Percentiles rank a stretch among this genome's conserved stretches.
phyloP scores from a whole-genome alignment of 2,113 vertebrate species.

The Anguilla rostrata region DNA sequence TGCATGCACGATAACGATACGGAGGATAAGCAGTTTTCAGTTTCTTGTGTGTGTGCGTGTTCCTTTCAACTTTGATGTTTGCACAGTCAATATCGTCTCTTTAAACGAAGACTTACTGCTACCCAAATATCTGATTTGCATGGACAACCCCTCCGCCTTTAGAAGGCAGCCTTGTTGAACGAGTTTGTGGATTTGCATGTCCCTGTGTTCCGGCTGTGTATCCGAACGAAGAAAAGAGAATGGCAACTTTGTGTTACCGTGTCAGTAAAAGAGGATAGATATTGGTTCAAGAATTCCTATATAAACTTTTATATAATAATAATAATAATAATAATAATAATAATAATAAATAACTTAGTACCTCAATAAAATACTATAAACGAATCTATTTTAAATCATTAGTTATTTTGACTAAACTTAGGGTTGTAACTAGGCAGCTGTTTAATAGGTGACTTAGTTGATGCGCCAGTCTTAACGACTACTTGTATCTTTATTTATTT shows the following conservation, averaged over 20 bases:
- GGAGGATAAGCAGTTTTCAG: no score
- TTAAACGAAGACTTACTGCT: background rate
- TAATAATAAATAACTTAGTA: background rate
- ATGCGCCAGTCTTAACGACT: no score
- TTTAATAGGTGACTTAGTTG: no score
- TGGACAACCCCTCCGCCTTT: background rate
- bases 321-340: background rate
- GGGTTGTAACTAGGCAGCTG: no score
- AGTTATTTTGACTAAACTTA: no score
- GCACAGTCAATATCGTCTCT: background rate
- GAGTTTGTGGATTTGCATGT: background rate
- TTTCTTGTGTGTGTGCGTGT: background rate
- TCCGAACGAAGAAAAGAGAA: background rate
- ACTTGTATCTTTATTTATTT: no score
- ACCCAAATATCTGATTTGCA: slow-evolving; percentile 4
- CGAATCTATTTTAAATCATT: background rate
- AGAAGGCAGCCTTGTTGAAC: background rate
- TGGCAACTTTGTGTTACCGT: background rate
- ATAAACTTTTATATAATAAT: background rate
- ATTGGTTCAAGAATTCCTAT: no score
- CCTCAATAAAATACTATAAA: no score
- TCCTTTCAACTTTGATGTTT: background rate
- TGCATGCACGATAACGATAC: no score
- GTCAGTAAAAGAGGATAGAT: background rate
- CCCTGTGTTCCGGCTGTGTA: no score